Conservation (phyloP, 2,888 invertebrate genomes). For the Hyposoter didymator region DNA sequence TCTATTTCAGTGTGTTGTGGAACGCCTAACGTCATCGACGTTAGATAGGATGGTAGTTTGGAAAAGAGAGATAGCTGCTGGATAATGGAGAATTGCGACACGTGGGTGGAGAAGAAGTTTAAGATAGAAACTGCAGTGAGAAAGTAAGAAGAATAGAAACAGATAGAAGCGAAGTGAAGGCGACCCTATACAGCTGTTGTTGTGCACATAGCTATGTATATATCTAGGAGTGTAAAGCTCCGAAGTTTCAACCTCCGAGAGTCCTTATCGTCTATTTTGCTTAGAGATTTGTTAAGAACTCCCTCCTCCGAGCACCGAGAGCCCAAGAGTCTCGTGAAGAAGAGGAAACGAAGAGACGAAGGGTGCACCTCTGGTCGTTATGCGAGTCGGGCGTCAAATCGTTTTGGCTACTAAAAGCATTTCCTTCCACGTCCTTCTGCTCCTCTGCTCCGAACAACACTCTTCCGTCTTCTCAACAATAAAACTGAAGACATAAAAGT, state of each 20-base stretch:
- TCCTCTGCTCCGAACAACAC: not conserved
- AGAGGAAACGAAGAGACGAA: constrained; percentile 52
- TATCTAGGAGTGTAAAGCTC: constrained; percentile 26
- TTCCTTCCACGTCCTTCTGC: constrained; percentile 30
- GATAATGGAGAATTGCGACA: constrained; percentile 48
- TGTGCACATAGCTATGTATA: not conserved
- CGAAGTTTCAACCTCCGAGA: constrained; percentile 55
- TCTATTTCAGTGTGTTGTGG: not conserved
- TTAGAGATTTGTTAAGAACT: constrained; percentile 66
- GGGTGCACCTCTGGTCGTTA: constrained; percentile 46
- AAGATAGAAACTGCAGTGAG: constrained; percentile 49
- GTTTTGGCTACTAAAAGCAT: constrained; percentile 59
- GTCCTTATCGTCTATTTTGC: constrained; percentile 66
- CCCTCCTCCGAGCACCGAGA: constrained; percentile 23
- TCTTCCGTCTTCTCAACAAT: constrained; percentile 18
- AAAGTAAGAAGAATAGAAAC: constrained; percentile 48
- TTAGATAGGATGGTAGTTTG: constrained; percentile 1
- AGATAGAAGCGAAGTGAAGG: constrained; percentile 43
- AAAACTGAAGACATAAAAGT: not conserved
- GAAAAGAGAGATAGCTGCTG: constrained; percentile 19
- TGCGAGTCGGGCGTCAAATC: constrained; percentile 57
- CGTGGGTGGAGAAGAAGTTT: constrained; percentile 41
- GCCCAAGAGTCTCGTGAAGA: constrained; percentile 45
- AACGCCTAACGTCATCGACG: constrained; percentile 15
- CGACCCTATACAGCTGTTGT: constrained; percentile 21